These are phyloP conservation scores for Oreonectes daqikongensis DNA, from an alignment of 2,797 vertebrate genomes.

Conservation along the genomic window DNA sequence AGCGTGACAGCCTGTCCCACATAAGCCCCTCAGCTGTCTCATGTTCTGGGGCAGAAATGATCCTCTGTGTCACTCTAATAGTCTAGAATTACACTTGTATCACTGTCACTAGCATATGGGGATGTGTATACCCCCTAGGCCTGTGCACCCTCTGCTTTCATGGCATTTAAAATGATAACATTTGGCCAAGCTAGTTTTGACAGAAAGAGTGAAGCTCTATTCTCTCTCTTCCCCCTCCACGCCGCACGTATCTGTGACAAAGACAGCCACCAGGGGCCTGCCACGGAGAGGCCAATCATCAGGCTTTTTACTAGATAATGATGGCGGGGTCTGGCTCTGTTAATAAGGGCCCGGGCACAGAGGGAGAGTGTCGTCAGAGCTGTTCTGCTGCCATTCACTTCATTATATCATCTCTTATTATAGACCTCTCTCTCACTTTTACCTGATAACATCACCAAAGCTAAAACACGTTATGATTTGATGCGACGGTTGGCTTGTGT, in stretches of 20 bases:
- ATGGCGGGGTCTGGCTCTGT: slow-evolving; percentile 78
- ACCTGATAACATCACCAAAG: slow-evolving; percentile 42
- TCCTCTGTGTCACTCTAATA: slow-evolving; percentile 93
- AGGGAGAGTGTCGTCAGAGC: slow-evolving; percentile 60
- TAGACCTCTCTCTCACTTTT: slow-evolving; percentile 15
- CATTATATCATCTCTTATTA: slow-evolving; percentile 75
- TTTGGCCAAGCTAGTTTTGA: slow-evolving; percentile 90
- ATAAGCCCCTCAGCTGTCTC: slow-evolving; percentile 82
- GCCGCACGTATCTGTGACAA: slow-evolving; percentile 79
- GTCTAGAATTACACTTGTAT: slow-evolving; percentile 98
- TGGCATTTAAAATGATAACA: slow-evolving; percentile 94
- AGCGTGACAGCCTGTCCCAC: slow-evolving; percentile 89
- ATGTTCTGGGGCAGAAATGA: slow-evolving; percentile 84
- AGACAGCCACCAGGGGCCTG: slow-evolving; percentile 85
- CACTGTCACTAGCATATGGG: slow-evolving; percentile 94
- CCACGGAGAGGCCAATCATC: slow-evolving; percentile 82
- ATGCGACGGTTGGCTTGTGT: slow-evolving; percentile 4
- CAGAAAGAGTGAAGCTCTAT: slow-evolving; percentile 78
- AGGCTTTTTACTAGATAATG: slow-evolving; percentile 85
- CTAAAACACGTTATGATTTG: slow-evolving; percentile 21
- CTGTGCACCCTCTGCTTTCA: slow-evolving; percentile 89
- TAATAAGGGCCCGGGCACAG: slow-evolving; percentile 64
- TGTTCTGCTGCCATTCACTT: slow-evolving; percentile 67
- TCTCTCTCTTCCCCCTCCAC: slow-evolving; percentile 63
- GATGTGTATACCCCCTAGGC: slow-evolving; percentile 94